Evolutionary conservation across 2,113 vertebrate species (phyloP).

Genomic region (Chaetorhynchus papuensis): DNA sequence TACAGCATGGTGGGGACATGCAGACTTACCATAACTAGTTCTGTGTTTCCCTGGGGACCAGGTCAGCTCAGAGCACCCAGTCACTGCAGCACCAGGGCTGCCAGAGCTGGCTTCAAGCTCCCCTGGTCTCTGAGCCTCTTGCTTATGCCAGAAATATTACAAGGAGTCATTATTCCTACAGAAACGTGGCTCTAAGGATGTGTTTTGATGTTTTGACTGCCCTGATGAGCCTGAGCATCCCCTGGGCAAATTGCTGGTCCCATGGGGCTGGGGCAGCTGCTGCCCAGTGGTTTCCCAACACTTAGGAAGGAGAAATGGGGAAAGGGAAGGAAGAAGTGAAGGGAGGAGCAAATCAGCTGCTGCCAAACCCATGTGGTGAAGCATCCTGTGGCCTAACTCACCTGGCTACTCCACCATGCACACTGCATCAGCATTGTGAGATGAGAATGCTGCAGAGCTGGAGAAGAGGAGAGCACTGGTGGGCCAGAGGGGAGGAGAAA

Average conservation of each 20-base stretch:
- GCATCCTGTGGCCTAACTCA: neutral
- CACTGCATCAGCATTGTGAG: accelerated
- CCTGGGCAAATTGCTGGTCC: neutral
- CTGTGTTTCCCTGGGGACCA: neutral
- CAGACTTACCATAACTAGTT: neutral
- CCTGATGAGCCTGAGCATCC: neutral
- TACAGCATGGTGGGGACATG: neutral
- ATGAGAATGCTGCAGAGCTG: neutral
- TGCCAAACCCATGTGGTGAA: neutral
- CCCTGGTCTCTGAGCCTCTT: neutral
- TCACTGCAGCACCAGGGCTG: neutral
- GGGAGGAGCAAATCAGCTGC: neutral
- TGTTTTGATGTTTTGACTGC: neutral
- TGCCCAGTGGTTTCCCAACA: neutral
- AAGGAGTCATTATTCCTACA: neutral
- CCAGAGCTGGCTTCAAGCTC: neutral
- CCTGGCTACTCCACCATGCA: accelerated
- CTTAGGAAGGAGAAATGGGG: neutral
- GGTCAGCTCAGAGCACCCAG: neutral
- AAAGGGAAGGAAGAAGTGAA: neutral
- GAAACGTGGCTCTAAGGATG: neutral
- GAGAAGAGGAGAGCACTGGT: neutral
- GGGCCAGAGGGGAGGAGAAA: neutral
- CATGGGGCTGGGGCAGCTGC: neutral
- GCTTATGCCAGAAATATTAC: neutral